Base-by-base conservation (phyloP, 2,113 vertebrate species). In the Pangasianodon gigas region DNA sequence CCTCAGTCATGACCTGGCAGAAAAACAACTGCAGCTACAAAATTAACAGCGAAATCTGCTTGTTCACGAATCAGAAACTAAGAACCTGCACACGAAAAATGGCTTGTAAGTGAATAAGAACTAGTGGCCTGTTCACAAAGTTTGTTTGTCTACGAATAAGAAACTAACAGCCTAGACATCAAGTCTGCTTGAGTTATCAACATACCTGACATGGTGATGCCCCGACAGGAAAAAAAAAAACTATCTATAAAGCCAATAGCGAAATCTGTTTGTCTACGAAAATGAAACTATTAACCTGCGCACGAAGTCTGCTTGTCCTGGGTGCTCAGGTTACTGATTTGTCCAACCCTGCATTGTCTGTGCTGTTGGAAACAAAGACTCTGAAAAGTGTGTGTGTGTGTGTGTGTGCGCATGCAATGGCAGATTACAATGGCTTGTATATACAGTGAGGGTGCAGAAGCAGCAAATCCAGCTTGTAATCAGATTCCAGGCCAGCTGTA, bases 381-480 rank as follows among this genome's bases (percentile, higher is more conserved):
- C 11, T 32, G 16, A 62, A 46, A 29, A 2, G 18, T 24, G 18
- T 83, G 32, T 5, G 52, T 62, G 21, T 46, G 21, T 29, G 37
- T 26, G 32, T 24, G 52, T 83, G n/a, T 11, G 14, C 26, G 7
- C 9, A 0, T 44, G 54, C 51, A 67, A 41, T 69, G 52, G 51
- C 32, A 60, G 37, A 88, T 84, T 88, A 71, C 9, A 56, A 7
- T 54, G 46, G 65, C 4, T 37, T 80, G 62, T 56, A 77, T 37
- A 71, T 56, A 86, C 84, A 74, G 71, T 69, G n/a, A 86, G 32
- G 84, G 32, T 52, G 77, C 75, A 86, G 37, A 86, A 46, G 87
- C 87, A 82, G 87, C 88, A 91, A 89, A 91, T 83, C 74, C 58
- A 74, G 51, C 62, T 21, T 82, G 29, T 82, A 88, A 91, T 91